Evolutionary conservation across 2,113 vertebrate genomes (phyloP), one percentile per base, ranked within the genome.

Genomic region (Neolamprologus fasciatus): DNA sequence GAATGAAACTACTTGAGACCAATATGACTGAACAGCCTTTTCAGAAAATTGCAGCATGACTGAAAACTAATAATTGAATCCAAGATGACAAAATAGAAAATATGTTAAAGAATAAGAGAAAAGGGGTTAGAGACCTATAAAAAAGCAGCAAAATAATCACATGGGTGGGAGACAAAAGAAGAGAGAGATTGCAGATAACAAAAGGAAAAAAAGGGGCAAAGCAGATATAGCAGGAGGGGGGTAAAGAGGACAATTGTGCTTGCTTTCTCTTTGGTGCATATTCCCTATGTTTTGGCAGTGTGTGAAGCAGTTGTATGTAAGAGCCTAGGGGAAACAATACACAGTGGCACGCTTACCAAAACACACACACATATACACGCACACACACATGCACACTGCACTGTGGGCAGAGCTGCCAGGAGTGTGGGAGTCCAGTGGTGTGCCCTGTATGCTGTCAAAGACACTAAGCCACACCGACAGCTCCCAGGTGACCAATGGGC

Each of bases 401-500:
- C 89, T 84, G 28, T 85, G 89, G 89, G 87, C 87, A 87, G 82
- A 54, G 61, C 89, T 94, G 91, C 85, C 84, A 88, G 86, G 71
- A 83, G 81, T 76, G 86, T 85, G 66, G 57, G 89, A 84, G 87
- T 89, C 91, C 88, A 81, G 84, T 47, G 78, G 58, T 86, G 80
- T 86, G 83, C 61, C 86, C 87, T 91, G 94, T 92, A 91, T 92
- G 82, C 91, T 91, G 90, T 94, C 93, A 95, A 42, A 92, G 91
- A 95, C 84, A 53, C 92, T 96, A 93, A 96, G 94, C 88, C 87
- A 83, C 86, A 87, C 81, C 66, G 93, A 91, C 95, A 92, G 92
- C 86, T 94, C 92, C 93, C 94, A 95, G 91, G 91, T 95, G 93
- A 96, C 94, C 94, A 94, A 45, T 91, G 92, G 91, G 93, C 93